Evolutionary conservation across 2,888 invertebrate species (phyloP), one percentile per base, ranked within the genome.

Genomic region (Thera britannica): DNA sequence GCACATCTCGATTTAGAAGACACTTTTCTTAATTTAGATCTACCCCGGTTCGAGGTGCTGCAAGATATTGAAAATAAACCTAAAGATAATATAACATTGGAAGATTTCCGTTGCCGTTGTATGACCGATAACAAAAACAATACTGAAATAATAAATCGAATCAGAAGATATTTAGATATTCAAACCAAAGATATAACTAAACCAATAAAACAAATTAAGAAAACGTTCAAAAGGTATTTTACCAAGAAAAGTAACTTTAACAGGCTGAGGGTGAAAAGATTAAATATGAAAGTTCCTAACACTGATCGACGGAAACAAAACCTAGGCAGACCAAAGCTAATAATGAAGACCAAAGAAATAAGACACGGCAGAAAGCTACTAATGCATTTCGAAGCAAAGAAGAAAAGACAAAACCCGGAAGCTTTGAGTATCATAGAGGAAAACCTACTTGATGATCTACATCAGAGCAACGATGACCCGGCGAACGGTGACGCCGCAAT

Each of bases 401-500:
- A 67, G 69, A 77, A 65, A 64, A 74, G 71, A 70, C 69, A 62
- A 62, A 65, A 68, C 72, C 73, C 70, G 49, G 73, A 77, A 69
- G 66, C 67, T 9, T 11, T 52, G 8, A 67, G 44, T 8, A n/a
- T 52, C 12, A 55, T 44, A 60, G 70, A 58, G 56, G 69, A 67
- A 58, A 65, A 65, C 11, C 41, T 44, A 56, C n/a, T 52, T 67
- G 64, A 72, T 34, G 57, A 68, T 8, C 36, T 49, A 3, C 52
- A 52, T 6, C 70, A 67, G 68, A 70, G 62, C 7, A 62, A 72
- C 5, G 66, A 78, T 3, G 90, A 94, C 69, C 81, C 78, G 35
- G 80, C 86, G 3, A 73, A 84, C 49, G 86, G 85, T 3, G 95
- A 96, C 77, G 97, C 98, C 0, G 95, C 96, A 61, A 80, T 94